Conservation (phyloP, 1,140 invertebrate species). For the Thereuonema tuberculata region DNA sequence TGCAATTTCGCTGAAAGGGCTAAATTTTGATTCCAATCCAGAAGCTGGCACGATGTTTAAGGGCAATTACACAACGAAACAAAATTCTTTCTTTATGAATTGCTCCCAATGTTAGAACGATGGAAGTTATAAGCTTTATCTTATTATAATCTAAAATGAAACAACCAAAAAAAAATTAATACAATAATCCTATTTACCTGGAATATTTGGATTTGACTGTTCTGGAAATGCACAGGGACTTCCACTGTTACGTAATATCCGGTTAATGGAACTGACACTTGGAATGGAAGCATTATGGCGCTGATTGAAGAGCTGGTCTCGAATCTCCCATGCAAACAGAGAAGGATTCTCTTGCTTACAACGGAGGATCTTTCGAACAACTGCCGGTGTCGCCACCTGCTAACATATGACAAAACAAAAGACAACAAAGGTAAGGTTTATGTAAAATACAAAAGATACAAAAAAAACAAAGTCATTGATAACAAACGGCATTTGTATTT, state of each 20-base stretch:
- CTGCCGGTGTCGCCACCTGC: constrained; percentile 82
- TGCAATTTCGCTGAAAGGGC: no score
- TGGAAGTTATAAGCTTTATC: background rate
- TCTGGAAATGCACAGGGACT: background rate
- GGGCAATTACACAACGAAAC: background rate
- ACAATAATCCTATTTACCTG: no score
- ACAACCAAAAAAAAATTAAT: no score
- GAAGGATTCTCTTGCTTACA: constrained; percentile 83
- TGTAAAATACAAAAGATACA: background rate
- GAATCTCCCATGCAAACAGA: constrained; percentile 87
- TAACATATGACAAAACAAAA: constrained; percentile 17
- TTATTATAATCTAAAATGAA: no score
- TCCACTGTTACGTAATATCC: constrained; percentile 63
- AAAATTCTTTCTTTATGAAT: background rate
- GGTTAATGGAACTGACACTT: constrained; percentile 86
- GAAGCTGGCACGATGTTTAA: background rate
- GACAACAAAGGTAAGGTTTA: background rate
- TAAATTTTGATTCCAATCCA: no score
- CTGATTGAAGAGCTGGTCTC: constrained; percentile 67
- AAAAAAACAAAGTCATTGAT: background rate
- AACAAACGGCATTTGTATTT: background rate
- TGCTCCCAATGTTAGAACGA: background rate
- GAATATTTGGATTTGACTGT: no score
- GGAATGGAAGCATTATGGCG: constrained; percentile 61
- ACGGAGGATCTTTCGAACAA: constrained; percentile 78